Percentiles rank a stretch among this genome's conserved stretches.
These are phyloP conservation scores for Pseudoips prasinana DNA, from an alignment of 2,888 invertebrate species.

Conservation along the genomic window DNA sequence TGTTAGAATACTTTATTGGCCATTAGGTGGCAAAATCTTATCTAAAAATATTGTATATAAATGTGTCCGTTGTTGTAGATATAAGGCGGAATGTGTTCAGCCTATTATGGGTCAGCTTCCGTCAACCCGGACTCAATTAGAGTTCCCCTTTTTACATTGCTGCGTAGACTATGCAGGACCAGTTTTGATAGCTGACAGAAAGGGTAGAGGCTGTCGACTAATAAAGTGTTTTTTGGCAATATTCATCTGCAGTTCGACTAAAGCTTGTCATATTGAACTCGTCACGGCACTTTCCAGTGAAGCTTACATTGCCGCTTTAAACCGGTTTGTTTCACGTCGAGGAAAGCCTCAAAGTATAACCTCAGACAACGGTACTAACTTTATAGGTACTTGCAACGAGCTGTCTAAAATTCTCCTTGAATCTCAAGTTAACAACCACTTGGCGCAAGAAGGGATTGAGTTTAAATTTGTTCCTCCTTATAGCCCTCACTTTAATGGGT, in stretches of 20 bases:
- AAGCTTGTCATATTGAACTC: slow-evolving; percentile 8
- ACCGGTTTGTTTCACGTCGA: slow-evolving; percentile 9
- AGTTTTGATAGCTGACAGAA: not conserved
- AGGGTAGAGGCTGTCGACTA: not conserved
- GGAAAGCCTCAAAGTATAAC: slow-evolving; percentile 6
- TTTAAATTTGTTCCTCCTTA: slow-evolving; percentile 6
- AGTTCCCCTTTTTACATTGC: not conserved
- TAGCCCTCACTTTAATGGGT: too few species aligned
- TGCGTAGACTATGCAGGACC: not conserved
- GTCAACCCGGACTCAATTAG: not conserved
- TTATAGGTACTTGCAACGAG: slow-evolving; percentile 12
- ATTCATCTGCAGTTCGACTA: not conserved
- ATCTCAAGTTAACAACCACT: not conserved
- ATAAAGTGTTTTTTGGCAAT: not conserved
- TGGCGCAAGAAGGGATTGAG: slow-evolving; percentile 6
- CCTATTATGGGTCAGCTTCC: not conserved
- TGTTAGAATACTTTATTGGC: not conserved
- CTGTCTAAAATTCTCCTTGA: not conserved
- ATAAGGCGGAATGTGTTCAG: too few species aligned
- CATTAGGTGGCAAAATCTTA: slow-evolving; percentile 1
- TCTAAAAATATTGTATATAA: not conserved
- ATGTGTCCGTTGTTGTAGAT: not conserved
- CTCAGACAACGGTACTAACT: slow-evolving; percentile 10
- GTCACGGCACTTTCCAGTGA: slow-evolving; percentile 9
- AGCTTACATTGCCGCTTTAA: slow-evolving; percentile 11